A percentile compares a stretch with the other conserved stretches of the same genome.
Conservation (phyloP, 2,797 vertebrate species). For the Dendrocincla fuliginosa region DNA sequence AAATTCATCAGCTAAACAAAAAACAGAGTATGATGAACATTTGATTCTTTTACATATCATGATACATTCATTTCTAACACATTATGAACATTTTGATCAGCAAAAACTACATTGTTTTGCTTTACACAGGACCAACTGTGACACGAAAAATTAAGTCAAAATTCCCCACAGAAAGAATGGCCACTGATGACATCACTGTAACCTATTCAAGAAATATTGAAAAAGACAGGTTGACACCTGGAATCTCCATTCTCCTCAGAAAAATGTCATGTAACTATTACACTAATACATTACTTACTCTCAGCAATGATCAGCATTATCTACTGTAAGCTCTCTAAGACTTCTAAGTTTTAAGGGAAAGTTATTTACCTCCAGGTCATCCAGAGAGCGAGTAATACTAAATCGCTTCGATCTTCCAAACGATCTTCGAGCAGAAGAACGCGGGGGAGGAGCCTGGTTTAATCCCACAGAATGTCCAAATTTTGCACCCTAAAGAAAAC, state of each 20-base stretch:
- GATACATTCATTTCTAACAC: neutral
- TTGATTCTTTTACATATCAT: neutral
- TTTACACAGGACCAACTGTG: neutral
- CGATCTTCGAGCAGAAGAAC: constrained; percentile 85
- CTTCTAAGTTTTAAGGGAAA: neutral
- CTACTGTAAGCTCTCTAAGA: neutral
- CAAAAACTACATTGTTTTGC: neutral
- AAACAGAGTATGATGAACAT: neutral
- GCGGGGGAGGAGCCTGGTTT: constrained; percentile 79
- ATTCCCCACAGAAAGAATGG: neutral
- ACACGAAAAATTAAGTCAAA: neutral
- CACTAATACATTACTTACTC: neutral
- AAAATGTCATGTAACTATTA: neutral
- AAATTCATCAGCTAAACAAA: neutral
- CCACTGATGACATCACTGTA: neutral
- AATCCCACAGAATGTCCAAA: constrained; percentile 85
- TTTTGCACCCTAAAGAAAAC: constrained; percentile 78
- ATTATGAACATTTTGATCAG: neutral
- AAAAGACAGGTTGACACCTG: neutral
- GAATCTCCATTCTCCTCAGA: neutral
- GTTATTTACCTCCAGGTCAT: constrained; percentile 90
- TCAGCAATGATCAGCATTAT: neutral
- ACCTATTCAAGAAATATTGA: neutral
- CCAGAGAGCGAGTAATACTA: constrained; percentile 93
- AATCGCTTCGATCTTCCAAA: constrained; percentile 90